Evolutionary conservation across 1,140 invertebrate species (phyloP).

Genomic region (Euschistus heros): DNA sequence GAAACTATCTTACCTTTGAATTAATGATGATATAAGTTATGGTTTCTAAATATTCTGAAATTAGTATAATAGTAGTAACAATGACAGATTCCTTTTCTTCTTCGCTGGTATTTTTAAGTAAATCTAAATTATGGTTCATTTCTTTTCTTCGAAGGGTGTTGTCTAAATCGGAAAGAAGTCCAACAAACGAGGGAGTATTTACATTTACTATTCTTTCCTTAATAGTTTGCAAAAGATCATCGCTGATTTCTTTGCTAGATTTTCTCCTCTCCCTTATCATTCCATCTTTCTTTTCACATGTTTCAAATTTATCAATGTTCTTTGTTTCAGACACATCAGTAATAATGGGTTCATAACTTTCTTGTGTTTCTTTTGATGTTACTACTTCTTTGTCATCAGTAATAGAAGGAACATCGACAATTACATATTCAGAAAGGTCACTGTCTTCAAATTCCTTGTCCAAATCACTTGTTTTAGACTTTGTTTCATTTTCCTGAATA

Average conservation of each 20-base stretch:
- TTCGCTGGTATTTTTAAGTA: constrained; percentile 40
- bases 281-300: too few relatives aligned
- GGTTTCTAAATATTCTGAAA: constrained; percentile 23
- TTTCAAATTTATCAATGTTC: too few relatives aligned
- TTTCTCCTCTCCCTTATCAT: background rate
- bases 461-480: too few relatives aligned
- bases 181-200: constrained; percentile 2
- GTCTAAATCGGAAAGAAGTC: constrained; percentile 10
- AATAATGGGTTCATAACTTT: too few relatives aligned
- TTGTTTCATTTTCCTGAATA: too few relatives aligned
- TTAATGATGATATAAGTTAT: constrained; percentile 22
- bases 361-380: too few relatives aligned
- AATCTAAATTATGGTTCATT: constrained; percentile 33
- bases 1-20: constrained; percentile 15
- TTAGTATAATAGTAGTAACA: constrained; percentile 14
- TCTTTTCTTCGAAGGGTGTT: background rate
- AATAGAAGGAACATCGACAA: too few relatives aligned
- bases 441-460: too few relatives aligned
- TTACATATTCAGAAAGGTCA: too few relatives aligned
- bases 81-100: constrained; percentile 3
- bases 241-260: background rate
- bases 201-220: constrained; percentile 2
- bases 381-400: too few relatives aligned
- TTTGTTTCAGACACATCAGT: too few relatives aligned
- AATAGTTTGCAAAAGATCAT: constrained; percentile 5